These are phyloP conservation scores for Argyresthia albistria DNA, from an alignment of 2,888 invertebrate genomes.

Conservation along the genomic window DNA sequence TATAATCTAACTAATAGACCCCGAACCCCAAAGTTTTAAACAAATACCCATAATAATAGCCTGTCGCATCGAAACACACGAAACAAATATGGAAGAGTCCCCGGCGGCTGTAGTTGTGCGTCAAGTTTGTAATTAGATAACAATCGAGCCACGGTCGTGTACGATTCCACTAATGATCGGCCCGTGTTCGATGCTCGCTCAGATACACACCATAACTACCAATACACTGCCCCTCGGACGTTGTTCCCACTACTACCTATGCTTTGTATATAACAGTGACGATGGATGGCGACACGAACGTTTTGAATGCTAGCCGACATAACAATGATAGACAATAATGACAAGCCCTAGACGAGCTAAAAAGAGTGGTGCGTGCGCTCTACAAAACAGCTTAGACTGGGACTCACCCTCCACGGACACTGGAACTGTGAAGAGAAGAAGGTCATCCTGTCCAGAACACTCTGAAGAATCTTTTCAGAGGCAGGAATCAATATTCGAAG, in stretches of 20 bases:
- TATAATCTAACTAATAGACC: too few relatives aligned
- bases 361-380: slow-evolving; percentile 46
- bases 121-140: slow-evolving; percentile 64
- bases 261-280: too few relatives aligned
- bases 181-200: slow-evolving; percentile 17
- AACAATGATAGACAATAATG: slow-evolving; percentile 44
- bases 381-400: slow-evolving; percentile 73
- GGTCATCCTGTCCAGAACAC: slow-evolving; percentile 67
- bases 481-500: slow-evolving; percentile 47
- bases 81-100: slow-evolving; percentile 22
- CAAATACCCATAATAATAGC: too few relatives aligned
- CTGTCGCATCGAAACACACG: background rate
- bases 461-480: slow-evolving; percentile 22
- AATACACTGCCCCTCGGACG: slow-evolving; percentile 9
- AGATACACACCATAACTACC: slow-evolving; percentile 13
- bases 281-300: slow-evolving; percentile 2
- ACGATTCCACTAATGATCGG: slow-evolving; percentile 44
- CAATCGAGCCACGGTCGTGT: slow-evolving; percentile 53
- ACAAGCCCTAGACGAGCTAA: slow-evolving; percentile 65
- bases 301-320: slow-evolving; percentile 11
- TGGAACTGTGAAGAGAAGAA: slow-evolving; percentile 80
- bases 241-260: slow-evolving; percentile 8
- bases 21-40: too few relatives aligned
- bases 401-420: slow-evolving; percentile 80
- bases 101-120: slow-evolving; percentile 36